Evolutionary conservation across 2,113 vertebrate genomes (phyloP).

Genomic region (Apteryx mantelli): DNA sequence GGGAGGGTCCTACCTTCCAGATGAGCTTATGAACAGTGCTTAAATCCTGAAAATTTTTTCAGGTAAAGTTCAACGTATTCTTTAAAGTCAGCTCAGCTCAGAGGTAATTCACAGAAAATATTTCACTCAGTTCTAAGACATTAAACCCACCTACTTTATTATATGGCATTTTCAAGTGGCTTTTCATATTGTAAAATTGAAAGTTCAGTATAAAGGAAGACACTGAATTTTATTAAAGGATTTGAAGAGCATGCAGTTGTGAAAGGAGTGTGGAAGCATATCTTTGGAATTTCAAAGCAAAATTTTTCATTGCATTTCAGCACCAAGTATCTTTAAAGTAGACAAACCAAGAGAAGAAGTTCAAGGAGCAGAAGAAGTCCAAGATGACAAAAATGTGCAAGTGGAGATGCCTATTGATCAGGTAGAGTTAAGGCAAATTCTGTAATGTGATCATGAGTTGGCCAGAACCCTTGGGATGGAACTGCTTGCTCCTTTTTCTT

Average conservation of each 20-base stretch:
- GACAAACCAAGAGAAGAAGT: not conserved
- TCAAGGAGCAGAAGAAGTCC: not conserved
- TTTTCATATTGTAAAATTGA: not conserved
- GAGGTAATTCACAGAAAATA: not conserved
- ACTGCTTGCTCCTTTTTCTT: not conserved
- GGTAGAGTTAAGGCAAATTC: not conserved
- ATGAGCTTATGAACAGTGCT: not conserved
- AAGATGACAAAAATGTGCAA: not conserved
- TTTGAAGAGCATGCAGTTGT: not conserved
- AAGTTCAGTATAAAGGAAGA: not conserved
- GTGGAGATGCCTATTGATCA: conserved; percentile 27
- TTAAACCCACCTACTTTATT: not conserved
- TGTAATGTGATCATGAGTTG: not conserved
- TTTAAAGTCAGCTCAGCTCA: not conserved
- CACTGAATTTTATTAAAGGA: not conserved
- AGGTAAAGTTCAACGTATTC: not conserved
- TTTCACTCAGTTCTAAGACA: not conserved
- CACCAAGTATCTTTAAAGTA: conserved; percentile 3
- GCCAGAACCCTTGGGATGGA: not conserved
- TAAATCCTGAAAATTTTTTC: not conserved
- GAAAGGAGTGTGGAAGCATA: not conserved
- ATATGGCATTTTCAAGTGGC: not conserved
- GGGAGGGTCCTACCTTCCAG: not conserved
- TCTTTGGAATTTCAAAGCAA: not conserved
- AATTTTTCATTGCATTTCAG: not conserved